phyloP scores from a whole-genome alignment of 2,888 invertebrate species.

The Gerris lacustris region DNA sequence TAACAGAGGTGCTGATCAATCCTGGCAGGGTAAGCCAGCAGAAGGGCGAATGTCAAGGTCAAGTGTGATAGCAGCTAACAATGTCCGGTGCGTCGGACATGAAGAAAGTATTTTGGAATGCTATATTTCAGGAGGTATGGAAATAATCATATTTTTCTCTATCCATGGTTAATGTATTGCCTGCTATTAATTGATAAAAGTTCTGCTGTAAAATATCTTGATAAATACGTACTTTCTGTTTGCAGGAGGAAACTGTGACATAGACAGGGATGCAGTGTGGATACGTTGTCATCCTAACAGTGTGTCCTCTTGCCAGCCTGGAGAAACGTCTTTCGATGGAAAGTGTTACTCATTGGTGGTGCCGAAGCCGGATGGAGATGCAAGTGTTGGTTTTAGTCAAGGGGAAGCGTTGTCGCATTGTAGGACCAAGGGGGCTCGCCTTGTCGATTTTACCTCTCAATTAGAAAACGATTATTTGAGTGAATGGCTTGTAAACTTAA shows the following conservation, averaged over 20 bases:
- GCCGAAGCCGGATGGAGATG: constrained; percentile 31
- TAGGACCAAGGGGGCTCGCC: constrained; percentile 36
- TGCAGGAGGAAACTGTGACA: constrained; percentile 31
- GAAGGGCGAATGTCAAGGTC: constrained; percentile 31
- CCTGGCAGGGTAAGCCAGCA: constrained; percentile 40
- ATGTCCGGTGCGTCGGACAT: constrained; percentile 37
- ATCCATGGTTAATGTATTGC: not conserved
- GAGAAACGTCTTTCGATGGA: constrained; percentile 41
- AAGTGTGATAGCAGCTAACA: constrained; percentile 35
- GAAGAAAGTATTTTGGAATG: constrained; percentile 38
- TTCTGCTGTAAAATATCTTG: too few relatives aligned
- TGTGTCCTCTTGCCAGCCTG: constrained; percentile 38
- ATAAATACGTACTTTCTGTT: not conserved
- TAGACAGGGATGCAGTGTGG: constrained; percentile 37
- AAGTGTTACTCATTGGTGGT: constrained; percentile 42
- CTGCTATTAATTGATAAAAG: too few relatives aligned
- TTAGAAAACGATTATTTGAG: constrained; percentile 46
- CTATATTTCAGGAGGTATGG: constrained; percentile 28
- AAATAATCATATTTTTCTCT: not conserved
- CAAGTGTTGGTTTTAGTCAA: constrained; percentile 36
- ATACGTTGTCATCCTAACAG: constrained; percentile 38
- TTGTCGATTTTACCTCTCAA: constrained; percentile 40
- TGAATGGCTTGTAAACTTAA: constrained; percentile 39
- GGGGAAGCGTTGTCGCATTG: constrained; percentile 40
- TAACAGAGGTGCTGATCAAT: constrained; percentile 40